Evolutionary conservation across 1,140 invertebrate species (phyloP), one percentile per base, ranked within the genome.

Genomic region (Drosophila cardini): DNA sequence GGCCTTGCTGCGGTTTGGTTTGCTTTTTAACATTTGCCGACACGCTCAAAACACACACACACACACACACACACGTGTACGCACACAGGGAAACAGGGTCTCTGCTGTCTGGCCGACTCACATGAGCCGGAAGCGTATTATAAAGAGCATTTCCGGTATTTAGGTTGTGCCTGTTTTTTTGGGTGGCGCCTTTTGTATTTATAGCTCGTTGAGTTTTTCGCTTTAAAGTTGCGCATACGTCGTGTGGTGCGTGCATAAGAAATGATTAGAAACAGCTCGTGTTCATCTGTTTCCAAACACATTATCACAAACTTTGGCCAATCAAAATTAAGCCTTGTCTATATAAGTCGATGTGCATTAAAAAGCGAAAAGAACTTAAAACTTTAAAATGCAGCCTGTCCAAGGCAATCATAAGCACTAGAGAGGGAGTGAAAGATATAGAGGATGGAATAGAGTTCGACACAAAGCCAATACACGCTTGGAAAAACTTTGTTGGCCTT

Each of bases 81-180:
- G 9, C 32, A 56, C 38, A 55, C 10, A 16, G 21, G 2, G 21
- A 5, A 26, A 26, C 15, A 52, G 50, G 8, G 26, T 38, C 32
- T 58, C 2, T 18, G 55, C 65, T 70, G 82, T 87, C 83, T 86
- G 83, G 52, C n/a, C 40, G 15, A 45, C 72, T 61, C 75, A 76
- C 73, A 83, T 76, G 83, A 87, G 83, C 83, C 83, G 83, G 83
- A 87, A 87, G 83, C 83, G 84, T 69, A 83, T 79, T 86, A 83
- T 87, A 86, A 87, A 79, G 76, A 84, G 83, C 83, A 83, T 87
- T 86, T 86, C 83, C 83, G 83, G 83, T 86, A 86, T 86, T 86
- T 86, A 82, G 79, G 67, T 83, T 70, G 50, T 69, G 56, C 58
- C 56, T 50, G 18, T 52, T 11, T 45, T 42, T 57, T 34, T 36